phyloP scores from a whole-genome alignment of 2,797 vertebrate species.

The Gymnopithys bicolor region DNA sequence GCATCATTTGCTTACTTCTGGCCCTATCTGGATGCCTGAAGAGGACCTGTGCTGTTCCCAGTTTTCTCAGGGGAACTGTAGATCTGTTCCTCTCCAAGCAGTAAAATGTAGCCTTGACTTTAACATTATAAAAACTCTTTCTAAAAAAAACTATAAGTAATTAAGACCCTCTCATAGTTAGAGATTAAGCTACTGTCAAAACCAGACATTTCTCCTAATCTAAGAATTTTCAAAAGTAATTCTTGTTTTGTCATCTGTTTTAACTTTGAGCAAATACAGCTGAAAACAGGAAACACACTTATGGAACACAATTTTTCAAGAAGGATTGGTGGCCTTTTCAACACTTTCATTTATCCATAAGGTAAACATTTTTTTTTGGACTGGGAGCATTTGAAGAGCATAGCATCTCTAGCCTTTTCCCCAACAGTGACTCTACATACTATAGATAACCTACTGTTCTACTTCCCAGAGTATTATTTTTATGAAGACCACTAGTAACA shows the following conservation, averaged over 20 bases:
- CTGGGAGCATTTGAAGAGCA: neutral
- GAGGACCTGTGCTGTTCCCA: neutral
- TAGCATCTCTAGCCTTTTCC: neutral
- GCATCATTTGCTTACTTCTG: constrained; percentile 49
- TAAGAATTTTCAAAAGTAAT: neutral
- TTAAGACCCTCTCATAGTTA: neutral
- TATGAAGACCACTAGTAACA: neutral
- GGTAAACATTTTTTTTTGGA: neutral
- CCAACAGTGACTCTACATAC: neutral
- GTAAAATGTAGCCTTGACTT: neutral
- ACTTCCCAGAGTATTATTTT: neutral
- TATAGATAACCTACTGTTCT: neutral
- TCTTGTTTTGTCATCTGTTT: neutral
- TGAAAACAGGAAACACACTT: neutral
- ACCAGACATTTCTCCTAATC: neutral
- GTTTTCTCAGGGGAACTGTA: neutral
- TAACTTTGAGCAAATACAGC: neutral
- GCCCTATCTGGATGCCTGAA: constrained; percentile 1
- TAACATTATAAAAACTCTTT: neutral
- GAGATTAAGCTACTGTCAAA: neutral
- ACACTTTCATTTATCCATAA: neutral
- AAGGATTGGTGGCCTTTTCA: neutral
- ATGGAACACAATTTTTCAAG: neutral
- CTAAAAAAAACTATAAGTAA: neutral
- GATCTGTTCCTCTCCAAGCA: neutral